These are phyloP conservation scores for Valencia hispanica DNA, from an alignment of 2,797 vertebrate genomes.

Conservation along the genomic window DNA sequence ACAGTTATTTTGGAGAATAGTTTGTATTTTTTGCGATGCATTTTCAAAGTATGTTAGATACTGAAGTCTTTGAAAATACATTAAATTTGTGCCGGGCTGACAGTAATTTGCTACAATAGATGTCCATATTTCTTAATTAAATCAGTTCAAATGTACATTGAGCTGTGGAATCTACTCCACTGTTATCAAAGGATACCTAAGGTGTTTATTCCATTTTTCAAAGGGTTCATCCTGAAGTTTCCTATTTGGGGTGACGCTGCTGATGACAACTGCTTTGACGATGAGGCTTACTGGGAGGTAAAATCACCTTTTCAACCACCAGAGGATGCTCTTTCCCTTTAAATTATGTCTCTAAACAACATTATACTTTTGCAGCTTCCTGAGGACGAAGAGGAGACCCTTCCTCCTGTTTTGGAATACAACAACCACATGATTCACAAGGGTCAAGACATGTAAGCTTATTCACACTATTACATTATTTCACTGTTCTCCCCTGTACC, in stretches of 20 bases:
- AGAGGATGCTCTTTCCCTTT: conserved; percentile 33
- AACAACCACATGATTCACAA: conserved; percentile 79
- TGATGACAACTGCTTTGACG: conserved; percentile 93
- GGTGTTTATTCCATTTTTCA: neutral
- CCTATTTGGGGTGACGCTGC: conserved; percentile 91
- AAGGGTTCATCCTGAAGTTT: conserved; percentile 89
- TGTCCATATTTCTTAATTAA: neutral
- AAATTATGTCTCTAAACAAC: neutral
- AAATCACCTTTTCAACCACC: conserved; percentile 49
- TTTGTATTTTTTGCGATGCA: neutral
- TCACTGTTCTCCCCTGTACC: neutral
- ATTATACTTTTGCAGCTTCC: conserved; percentile 80
- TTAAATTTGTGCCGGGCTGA: neutral
- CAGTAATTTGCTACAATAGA: neutral
- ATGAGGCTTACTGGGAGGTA: conserved; percentile 95
- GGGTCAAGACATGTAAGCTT: conserved; percentile 72
- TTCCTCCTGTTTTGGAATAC: conserved; percentile 78
- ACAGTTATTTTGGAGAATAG: neutral
- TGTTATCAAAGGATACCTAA: neutral
- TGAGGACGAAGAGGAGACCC: conserved; percentile 83
- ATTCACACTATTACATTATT: neutral
- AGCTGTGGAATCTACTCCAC: neutral
- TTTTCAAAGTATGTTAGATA: neutral
- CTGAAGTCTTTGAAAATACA: neutral
- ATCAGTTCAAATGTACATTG: neutral